Base-by-base conservation (phyloP, 2,888 invertebrate species). In the Heteromyza rotundicornis region DNA sequence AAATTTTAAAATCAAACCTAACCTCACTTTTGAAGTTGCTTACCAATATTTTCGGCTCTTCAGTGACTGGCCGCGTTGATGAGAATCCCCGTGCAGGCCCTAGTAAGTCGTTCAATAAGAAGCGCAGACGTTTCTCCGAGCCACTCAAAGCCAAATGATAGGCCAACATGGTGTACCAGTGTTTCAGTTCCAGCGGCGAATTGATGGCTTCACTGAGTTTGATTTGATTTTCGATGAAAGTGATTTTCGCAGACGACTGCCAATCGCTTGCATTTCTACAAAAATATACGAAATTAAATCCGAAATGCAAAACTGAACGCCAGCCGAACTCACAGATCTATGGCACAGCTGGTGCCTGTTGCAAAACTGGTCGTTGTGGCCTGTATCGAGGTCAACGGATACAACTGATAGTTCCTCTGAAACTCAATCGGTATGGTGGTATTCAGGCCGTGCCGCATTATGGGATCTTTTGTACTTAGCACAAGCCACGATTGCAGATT, bases 401-500 rank as follows among this genome's bases (percentile, higher is more conserved):
- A 84, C 10, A 72, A 70, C 19, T 73, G 74, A 54, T 76, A 75
- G 56, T 80, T 79, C 52, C 79, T 80, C 59, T 79, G 74, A 62
- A 82, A 69, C 49, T 82, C 82, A 36, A 76, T 75, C 51, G 84
- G 83, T 64, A 84, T 75, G 0, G 81, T 79, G 16, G 85, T 77
- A 23, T 81, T 79, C 1, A 85, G 80, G 32, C 86, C 85, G 50
- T 84, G 81, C 60, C 84, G 80, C 65, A 84, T 82, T 44, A 87
- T 80, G 2, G 87, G 85, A 80, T 87, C 87, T 60, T 84, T 79
- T 16, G 86, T 86, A 80, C 86, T 86, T 76, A 87, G 66, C 71
- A 81, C 74, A 78, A 85, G 68, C 95, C 92, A 91, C 3, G 90
- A 86, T 73, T 88, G 88, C 75, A 96, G 85, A 75, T 91, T 89